These are phyloP conservation scores for Coluber constrictor DNA, from an alignment of 2,797 vertebrate species.

Conservation along the genomic window DNA sequence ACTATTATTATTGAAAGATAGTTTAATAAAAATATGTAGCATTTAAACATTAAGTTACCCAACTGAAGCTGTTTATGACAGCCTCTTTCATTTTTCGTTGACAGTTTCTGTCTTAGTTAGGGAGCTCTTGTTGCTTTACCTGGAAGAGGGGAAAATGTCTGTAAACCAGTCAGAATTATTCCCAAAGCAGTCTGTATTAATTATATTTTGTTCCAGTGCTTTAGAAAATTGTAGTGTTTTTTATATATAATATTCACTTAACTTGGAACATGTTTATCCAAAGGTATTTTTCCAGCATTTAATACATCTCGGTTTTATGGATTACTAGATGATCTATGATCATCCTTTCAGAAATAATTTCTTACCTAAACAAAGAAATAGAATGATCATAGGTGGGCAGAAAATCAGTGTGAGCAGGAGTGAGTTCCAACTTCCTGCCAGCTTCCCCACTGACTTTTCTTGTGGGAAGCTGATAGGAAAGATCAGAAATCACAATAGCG, in stretches of 20 bases:
- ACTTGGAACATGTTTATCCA: not conserved
- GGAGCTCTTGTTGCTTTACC: not conserved
- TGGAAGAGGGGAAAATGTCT: not conserved
- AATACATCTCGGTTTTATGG: not conserved
- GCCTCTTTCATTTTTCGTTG: conserved; percentile 7
- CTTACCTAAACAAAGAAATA: not conserved
- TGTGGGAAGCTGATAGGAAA: not conserved
- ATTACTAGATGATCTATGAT: not conserved
- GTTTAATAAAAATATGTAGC: not conserved
- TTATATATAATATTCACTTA: not conserved
- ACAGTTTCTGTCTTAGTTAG: not conserved
- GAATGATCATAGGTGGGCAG: not conserved
- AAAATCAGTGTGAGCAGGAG: not conserved
- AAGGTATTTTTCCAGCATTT: conserved; percentile 13
- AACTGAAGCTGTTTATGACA: not conserved
- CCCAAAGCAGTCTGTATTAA: conserved; percentile 8
- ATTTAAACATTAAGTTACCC: not conserved
- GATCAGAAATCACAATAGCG: not conserved
- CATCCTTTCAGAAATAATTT: not conserved
- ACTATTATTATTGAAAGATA: not conserved
- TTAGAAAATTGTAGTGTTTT: conserved; percentile 24
- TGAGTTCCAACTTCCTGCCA: not conserved
- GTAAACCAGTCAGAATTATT: not conserved
- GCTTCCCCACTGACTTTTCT: not conserved
- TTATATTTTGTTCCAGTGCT: conserved; percentile 22